phyloP scores from a whole-genome alignment of 2,113 vertebrate species.

The Sprattus sprattus region DNA sequence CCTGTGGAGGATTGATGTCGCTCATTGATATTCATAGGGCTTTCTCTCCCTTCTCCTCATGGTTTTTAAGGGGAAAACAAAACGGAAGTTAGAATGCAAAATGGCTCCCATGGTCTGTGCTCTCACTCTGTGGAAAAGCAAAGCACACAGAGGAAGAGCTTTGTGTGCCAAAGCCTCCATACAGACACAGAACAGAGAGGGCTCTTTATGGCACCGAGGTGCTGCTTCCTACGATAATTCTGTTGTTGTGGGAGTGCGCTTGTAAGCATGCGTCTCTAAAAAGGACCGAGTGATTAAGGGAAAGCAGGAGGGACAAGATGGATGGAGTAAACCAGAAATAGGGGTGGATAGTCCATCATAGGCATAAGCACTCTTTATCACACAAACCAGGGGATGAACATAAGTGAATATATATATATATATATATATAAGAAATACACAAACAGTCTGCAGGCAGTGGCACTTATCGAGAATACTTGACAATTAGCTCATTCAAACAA shows the following conservation, averaged over 20 bases:
- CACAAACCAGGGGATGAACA: no score
- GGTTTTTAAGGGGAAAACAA: slow-evolving; percentile 43
- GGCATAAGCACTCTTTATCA: no score
- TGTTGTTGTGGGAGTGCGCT: not conserved
- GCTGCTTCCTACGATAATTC: slow-evolving; percentile 3
- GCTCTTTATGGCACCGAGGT: not conserved
- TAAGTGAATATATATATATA: no score
- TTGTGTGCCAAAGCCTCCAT: slow-evolving; percentile 1
- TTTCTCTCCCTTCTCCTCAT: slow-evolving; percentile 34
- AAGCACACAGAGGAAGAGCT: not conserved
- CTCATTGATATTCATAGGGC: slow-evolving; percentile 50
- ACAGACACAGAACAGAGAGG: not conserved
- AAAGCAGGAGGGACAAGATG: not conserved
- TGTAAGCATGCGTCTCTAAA: not conserved
- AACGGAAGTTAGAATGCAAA: slow-evolving; percentile 46
- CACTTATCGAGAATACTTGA: not conserved
- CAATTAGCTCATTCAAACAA: not conserved
- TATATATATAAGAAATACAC: no score
- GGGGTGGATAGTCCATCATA: no score
- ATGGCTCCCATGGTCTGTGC: slow-evolving; percentile 23
- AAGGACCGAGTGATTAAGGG: not conserved
- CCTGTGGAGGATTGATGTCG: slow-evolving; percentile 43
- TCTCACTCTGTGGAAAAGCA: not conserved
- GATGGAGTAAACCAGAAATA: not conserved
- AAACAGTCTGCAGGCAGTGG: no score